Percentiles rank a stretch among this genome's conserved stretches.
These are phyloP conservation scores for Malurus elegans DNA, from an alignment of 2,113 vertebrate genomes.

Conservation along the genomic window DNA sequence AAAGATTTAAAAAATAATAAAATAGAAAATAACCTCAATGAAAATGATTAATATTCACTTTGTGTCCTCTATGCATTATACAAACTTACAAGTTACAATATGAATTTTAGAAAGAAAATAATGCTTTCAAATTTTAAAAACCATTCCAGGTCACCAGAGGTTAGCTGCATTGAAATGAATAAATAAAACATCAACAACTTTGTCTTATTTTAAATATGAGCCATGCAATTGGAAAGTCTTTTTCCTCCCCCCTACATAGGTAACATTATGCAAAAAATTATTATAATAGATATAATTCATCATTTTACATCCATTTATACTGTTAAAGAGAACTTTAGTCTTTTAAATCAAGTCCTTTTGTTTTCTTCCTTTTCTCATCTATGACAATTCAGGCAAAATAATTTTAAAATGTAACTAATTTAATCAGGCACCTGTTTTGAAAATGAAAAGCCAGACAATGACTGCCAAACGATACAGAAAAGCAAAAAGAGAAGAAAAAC, in stretches of 20 bases:
- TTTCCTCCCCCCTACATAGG: not conserved
- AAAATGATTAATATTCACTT: not conserved
- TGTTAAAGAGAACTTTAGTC: not conserved
- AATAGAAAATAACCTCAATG: not conserved
- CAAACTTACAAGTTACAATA: not conserved
- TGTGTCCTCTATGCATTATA: not conserved
- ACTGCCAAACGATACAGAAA: not conserved
- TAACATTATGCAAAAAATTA: not conserved
- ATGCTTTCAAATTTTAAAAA: constrained; percentile 11
- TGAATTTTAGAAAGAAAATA: not conserved
- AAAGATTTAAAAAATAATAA: not conserved
- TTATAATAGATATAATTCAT: not conserved
- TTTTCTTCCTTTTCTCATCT: constrained; percentile 1
- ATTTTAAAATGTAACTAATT: not conserved
- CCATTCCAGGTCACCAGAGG: constrained; percentile 3
- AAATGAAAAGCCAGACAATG: not conserved
- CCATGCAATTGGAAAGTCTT: not conserved
- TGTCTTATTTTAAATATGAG: not conserved
- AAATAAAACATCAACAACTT: constrained; percentile 39
- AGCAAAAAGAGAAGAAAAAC: not conserved
- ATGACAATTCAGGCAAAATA: not conserved
- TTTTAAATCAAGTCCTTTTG: constrained; percentile 24
- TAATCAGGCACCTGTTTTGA: not conserved
- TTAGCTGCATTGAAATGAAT: not conserved
- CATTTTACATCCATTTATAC: not conserved